A percentile compares a stretch with the other conserved stretches of the same genome.
Evolutionary conservation across 1,140 invertebrate species (phyloP).

Genomic region (Macrocentrus cingulum): DNA sequence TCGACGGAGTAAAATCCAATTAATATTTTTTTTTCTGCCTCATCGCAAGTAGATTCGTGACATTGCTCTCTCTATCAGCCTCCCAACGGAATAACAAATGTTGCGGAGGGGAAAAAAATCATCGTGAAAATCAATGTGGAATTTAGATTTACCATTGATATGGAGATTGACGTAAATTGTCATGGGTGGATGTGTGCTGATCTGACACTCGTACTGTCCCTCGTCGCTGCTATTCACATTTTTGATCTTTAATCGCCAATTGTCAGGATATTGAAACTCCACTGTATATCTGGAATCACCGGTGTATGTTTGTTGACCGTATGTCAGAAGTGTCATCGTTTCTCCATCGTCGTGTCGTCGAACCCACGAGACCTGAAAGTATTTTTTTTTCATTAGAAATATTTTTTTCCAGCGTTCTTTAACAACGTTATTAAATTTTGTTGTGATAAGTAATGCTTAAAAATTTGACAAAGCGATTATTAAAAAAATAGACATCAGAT

Average conservation of each 20-base stretch:
- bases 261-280: conserved; percentile 75
- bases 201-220: conserved; percentile 75
- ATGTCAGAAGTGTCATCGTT: conserved; percentile 69
- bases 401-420: no score
- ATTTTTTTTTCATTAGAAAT: no score
- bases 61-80: no score
- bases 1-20: neutral
- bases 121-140: no score
- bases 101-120: no score
- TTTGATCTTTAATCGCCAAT: conserved; percentile 73
- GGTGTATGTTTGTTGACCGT: conserved; percentile 71
- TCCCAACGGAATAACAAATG: no score
- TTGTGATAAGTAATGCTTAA: no score
- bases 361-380: conserved; percentile 70
- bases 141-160: conserved; percentile 71
- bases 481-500: no score
- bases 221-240: conserved; percentile 71
- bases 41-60: no score
- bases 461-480: no score
- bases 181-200: conserved; percentile 75
- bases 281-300: conserved; percentile 74
- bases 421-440: no score
- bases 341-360: conserved; percentile 65
- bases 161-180: conserved; percentile 72
- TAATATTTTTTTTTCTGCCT: neutral